Evolutionary conservation across 30 jellyfish, hydroid and myxozoan species (phyloP).

Genomic region (Phacellophora camtschatica): DNA sequence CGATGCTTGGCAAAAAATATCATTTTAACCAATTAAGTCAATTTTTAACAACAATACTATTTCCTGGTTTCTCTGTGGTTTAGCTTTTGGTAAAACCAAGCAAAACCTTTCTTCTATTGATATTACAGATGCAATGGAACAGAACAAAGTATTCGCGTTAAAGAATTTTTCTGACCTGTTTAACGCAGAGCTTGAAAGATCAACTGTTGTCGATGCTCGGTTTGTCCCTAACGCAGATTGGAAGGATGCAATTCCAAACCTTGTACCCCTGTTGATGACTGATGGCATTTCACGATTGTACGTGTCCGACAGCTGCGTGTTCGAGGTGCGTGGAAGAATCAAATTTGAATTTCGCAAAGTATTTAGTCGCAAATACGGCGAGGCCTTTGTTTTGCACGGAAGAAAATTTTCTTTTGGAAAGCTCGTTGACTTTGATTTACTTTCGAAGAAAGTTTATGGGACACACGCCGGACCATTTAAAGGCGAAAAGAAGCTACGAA

Average conservation of each 20-base stretch:
- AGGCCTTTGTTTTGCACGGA: constrained; percentile 1
- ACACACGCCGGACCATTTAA: neutral
- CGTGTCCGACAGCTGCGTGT: neutral
- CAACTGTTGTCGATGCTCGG: neutral
- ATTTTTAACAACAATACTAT: too few relatives aligned
- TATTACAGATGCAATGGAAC: too few relatives aligned
- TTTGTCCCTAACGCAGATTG: neutral
- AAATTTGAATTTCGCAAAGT: neutral
- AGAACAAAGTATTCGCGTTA: neutral
- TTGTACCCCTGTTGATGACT: neutral
- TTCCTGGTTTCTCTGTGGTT: too few relatives aligned
- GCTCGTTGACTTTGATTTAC: neutral
- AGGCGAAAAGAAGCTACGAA: neutral
- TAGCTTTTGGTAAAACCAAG: too few relatives aligned
- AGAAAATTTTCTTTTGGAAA: neutral
- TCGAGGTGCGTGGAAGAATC: constrained; percentile 4
- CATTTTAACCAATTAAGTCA: too few relatives aligned
- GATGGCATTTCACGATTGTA: neutral
- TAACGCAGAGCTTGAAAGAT: neutral
- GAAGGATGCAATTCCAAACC: neutral
- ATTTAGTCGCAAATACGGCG: neutral
- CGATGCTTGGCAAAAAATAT: too few relatives aligned
- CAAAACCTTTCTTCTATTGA: too few relatives aligned
- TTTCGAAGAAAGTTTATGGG: neutral
- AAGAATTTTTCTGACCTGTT: neutral